Evolutionary conservation across 2,888 invertebrate species (phyloP).

Genomic region (Aleiodes alternator): DNA sequence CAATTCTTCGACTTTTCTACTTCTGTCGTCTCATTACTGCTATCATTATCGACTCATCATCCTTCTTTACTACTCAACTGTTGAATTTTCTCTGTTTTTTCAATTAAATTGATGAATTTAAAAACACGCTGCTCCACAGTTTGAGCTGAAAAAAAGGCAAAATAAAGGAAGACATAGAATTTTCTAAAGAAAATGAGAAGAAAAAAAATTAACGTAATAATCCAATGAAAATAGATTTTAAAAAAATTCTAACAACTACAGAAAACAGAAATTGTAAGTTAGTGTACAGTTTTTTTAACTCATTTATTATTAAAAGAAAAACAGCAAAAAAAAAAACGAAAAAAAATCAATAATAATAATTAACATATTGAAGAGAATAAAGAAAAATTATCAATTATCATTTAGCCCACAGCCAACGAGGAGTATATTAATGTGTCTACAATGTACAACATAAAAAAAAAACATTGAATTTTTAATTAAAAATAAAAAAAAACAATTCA

Average conservation of each 20-base stretch:
- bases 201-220: too few species aligned
- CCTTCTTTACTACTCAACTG: too few species aligned
- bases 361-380: background rate
- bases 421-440: too few species aligned
- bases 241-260: constrained; percentile 48
- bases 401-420: constrained; percentile 1
- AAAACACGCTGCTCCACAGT: constrained; percentile 3
- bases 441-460: too few species aligned
- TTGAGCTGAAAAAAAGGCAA: background rate
- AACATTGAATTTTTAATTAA: too few species aligned
- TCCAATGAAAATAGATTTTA: constrained; percentile 34
- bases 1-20: background rate
- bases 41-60: too few species aligned
- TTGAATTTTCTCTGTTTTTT: too few species aligned
- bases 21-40: too few species aligned
- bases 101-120: background rate
- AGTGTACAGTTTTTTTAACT: constrained; percentile 65
- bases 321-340: constrained; percentile 8
- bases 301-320: constrained; percentile 55
- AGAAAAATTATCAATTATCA: background rate
- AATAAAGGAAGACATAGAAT: constrained; percentile 27
- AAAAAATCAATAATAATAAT: background rate
- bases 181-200: background rate
- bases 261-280: constrained; percentile 54
- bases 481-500: too few species aligned